Base-by-base conservation (phyloP, 2,797 vertebrate genomes). In the Coluber constrictor region DNA sequence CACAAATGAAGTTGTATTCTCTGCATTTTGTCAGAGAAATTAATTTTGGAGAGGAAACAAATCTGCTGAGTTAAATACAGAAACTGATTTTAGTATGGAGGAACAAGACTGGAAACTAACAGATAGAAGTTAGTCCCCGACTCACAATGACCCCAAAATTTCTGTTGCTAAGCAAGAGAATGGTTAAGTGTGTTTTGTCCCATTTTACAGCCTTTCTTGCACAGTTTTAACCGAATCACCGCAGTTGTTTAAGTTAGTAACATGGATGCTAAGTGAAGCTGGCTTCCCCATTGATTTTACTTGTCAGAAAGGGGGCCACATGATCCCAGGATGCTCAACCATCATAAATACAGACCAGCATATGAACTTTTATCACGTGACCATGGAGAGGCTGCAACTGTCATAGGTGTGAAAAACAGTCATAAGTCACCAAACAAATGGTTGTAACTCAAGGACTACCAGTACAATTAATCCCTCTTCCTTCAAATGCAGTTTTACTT, bases 401-500 rank as follows among this genome's bases (percentile, higher is more conserved):
- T 74, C 3, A 0, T 74, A 37, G 16, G n/a, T 16, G 15, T 16
- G 66, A 70, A 32, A n/a, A 70, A 32, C 29, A 16, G 15, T 6
- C 66, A 16, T 70, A 2, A 15, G 15, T 7, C 66, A 37, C 15
- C 37, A 74, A 74, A 74, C 6, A 74, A 74, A 74, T 18, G n/a
- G n/a, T 74, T 37, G 11, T 9, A 74, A 18, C 0, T 74, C 1
- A 0, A 37, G n/a, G 32, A 18, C n/a, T 32, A n/a, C n/a, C 29
- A 3, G 29, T n/a, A 60, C 60, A 9, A 37, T 74, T 86, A 63
- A 32, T 47, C 3, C 27, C 25, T 87, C 57, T 56, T 10, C 29
- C 47, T 6, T 27, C 79, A 27, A 5, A 61, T 25, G 43, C 11
- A n/a, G 8, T 61, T 54, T 91, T 63, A 47, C 12, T 54, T 57